A percentile compares a stretch with the other conserved stretches of the same genome.
Conservation (phyloP, 1,140 invertebrate species). For the Aricia agestis region DNA sequence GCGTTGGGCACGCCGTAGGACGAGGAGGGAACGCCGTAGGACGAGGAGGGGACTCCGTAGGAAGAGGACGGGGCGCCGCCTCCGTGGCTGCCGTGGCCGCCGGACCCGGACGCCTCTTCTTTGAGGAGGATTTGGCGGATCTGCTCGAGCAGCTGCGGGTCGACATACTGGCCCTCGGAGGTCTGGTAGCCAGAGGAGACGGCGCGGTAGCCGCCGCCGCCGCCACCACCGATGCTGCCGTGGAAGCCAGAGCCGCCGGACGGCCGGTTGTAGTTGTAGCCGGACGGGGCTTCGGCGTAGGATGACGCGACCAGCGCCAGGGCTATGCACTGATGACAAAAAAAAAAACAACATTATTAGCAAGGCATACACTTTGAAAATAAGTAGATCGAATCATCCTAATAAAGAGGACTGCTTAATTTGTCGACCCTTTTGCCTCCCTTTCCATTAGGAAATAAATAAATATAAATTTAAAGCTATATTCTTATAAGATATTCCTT, state of each 20-base stretch:
- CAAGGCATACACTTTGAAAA: neutral
- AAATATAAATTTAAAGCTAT: too few species aligned
- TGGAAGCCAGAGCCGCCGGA: slow-evolving; percentile 67
- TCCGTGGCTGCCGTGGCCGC: slow-evolving; percentile 73
- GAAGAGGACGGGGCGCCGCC: slow-evolving; percentile 76
- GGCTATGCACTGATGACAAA: slow-evolving; percentile 70
- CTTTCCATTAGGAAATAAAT: too few species aligned
- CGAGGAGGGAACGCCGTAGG: slow-evolving; percentile 77
- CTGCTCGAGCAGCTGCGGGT: slow-evolving; percentile 84
- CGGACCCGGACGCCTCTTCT: slow-evolving; percentile 79
- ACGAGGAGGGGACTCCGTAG: slow-evolving; percentile 78
- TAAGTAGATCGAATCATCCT: neutral
- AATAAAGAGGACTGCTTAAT: too few species aligned
- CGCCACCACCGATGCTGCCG: slow-evolving; percentile 64
- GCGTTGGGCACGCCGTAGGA: slow-evolving; percentile 79
- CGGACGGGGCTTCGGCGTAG: slow-evolving; percentile 64
- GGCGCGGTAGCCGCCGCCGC: slow-evolving; percentile 77
- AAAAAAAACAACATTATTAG: slow-evolving; percentile 23
- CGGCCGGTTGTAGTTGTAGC: slow-evolving; percentile 74
- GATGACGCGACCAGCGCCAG: slow-evolving; percentile 68
- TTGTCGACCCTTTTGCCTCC: too few species aligned
- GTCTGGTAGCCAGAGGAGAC: slow-evolving; percentile 83
- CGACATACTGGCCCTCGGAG: slow-evolving; percentile 84
- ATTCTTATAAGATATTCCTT: too few species aligned
- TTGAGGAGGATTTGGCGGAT: slow-evolving; percentile 85